Conservation (phyloP, 2,888 invertebrate species). For the Scrobipalpa atriplicella region DNA sequence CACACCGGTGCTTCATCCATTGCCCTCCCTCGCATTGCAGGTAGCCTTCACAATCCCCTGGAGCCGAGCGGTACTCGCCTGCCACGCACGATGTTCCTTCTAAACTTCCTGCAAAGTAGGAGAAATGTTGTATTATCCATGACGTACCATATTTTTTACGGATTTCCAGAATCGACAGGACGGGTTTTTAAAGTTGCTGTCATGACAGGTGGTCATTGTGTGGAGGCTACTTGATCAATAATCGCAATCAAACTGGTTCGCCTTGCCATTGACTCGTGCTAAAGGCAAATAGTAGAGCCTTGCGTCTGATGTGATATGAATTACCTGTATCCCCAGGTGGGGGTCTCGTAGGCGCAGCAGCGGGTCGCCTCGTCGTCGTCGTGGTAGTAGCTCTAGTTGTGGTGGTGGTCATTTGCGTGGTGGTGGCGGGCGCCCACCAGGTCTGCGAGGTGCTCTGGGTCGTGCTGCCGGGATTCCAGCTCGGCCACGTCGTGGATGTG, state of each 20-base stretch:
- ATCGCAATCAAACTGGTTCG: not conserved
- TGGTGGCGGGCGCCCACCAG: slow-evolving; percentile 63
- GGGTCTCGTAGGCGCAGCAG: too few relatives aligned
- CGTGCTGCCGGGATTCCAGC: slow-evolving; percentile 68
- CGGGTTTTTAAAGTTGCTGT: too few relatives aligned
- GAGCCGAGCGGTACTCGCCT: slow-evolving; percentile 83
- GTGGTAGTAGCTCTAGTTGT: slow-evolving; percentile 48
- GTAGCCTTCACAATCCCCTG: slow-evolving; percentile 88
- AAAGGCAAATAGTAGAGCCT: not conserved
- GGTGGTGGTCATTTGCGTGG: slow-evolving; percentile 48
- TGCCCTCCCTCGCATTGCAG: slow-evolving; percentile 89
- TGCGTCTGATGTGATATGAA: not conserved
- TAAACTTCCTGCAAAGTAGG: slow-evolving; percentile 59
- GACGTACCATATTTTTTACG: not conserved
- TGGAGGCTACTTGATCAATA: too few relatives aligned
- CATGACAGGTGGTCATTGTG: too few relatives aligned
- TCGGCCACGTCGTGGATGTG: slow-evolving; percentile 70
- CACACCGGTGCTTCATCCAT: slow-evolving; percentile 87
- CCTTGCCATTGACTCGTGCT: too few relatives aligned
- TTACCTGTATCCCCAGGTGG: too few relatives aligned
- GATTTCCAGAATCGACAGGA: too few relatives aligned
- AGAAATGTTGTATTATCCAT: slow-evolving; percentile 44
- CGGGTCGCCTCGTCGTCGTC: slow-evolving; percentile 30
- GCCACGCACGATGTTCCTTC: slow-evolving; percentile 70
- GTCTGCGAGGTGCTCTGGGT: slow-evolving; percentile 58